Base-by-base conservation (phyloP, 2,113 vertebrate species). In the Origma solitaria region DNA sequence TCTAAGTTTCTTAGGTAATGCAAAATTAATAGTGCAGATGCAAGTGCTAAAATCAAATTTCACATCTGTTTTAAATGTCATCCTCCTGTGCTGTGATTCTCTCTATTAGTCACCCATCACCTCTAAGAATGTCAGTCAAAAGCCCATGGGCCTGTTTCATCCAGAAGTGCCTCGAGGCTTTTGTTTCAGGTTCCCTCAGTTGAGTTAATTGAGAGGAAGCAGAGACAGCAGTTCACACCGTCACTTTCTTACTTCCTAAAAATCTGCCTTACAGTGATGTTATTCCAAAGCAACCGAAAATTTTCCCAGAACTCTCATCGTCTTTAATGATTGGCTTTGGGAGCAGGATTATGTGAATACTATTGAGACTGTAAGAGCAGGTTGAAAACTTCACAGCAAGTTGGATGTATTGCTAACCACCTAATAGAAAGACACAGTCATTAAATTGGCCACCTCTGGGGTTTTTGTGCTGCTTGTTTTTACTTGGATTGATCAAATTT, bases 381-480 rank as follows among this genome's bases (percentile, higher is more conserved):
- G 27, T 28, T 76, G 58, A 81, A 88, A 77, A 88, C 58, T 37
- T 70, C 30, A 45, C 22, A 86, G 56, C 58, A 62, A 30, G 22
- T 47, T 93, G 62, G 27, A 35, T 60, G 14, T 69, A 12, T 88
- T 90, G 37, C 37, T 91, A 45, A 82, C 58, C 27, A 51, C n/a
- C 53, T 82, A 10, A 60, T 4, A 47, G 81, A 83, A 64, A 57
- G 49, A 66, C 11, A 58, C 24, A 68, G 3, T 80, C 54, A 50
- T 86, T 92, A 82, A 91, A 71, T 38, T 71, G 42, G 13, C 62
- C 76, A 49, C 60, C 54, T 80, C 40, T 4, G 3, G 0, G 23
- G 14, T 54, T 51, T 82, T 6, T 53, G 47, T 70, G 62, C 84
- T 73, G 45, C 50, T 94, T 87, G 38, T 90, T 94, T 94, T 56